Base-by-base conservation (phyloP, 1,140 invertebrate species). In the Hormaphis cornu region DNA sequence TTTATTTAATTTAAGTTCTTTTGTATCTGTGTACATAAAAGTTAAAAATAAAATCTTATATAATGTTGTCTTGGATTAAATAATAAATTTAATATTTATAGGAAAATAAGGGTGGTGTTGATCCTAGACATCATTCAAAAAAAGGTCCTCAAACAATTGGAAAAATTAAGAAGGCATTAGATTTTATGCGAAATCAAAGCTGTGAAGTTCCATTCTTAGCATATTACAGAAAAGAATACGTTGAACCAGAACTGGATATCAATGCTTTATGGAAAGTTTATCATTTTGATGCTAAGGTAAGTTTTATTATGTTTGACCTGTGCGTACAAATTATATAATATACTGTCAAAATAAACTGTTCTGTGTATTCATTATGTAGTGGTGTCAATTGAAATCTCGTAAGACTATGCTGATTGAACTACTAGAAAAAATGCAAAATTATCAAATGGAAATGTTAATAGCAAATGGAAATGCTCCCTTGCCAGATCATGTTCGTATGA, bases 261-360 rank as follows among this genome's bases (percentile, higher is more conserved):
- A 93, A 94, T 75, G 96, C 98, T 77, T 79, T 99, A 1, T 99
- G 97, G 97, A 93, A 90, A 77, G 89, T 99, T 1, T 99, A 96
- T 77, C 90, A 93, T 74, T 95, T 84, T 77, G 96, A 98, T 81
- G 94, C 91, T 42, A 95, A 94, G 82, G 87, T 88, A 76, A 72
- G 71, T 73, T n/a, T 1, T 30, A 42, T 61, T 28, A 8, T 6
- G 22, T 61, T 18, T 6, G 18, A 18, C n/a, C 7, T 6, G 1
- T 61, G 28, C 9, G 3, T 2, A 63, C 2, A 3, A 58, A 8
- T 7, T 14, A 33, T 37, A 24, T 8, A 22, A 2, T 37, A 40
- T 37, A 2, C 16, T 35, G 0, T 16, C 20, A 56, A 22, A 22
- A 54, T 12, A 20, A 20, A 18, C 4, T 20, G 20, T 40, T 37